A percentile compares a stretch with the other conserved stretches of the same genome.
phyloP scores from a whole-genome alignment of 2,797 vertebrate species.

The Alosa sapidissima region DNA sequence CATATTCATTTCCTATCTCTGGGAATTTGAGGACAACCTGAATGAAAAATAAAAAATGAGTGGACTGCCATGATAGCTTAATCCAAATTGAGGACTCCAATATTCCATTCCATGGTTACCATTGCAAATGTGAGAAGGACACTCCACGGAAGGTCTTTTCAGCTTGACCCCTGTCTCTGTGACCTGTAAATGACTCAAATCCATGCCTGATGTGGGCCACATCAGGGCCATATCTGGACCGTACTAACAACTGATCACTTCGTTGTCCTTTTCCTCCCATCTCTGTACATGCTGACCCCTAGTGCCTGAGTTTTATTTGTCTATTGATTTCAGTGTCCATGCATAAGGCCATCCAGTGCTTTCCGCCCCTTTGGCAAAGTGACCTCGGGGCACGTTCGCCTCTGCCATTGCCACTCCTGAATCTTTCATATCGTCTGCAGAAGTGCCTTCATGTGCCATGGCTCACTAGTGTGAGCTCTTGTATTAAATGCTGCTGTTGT shows the following conservation, averaged over 20 bases:
- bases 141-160: background rate
- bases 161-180: background rate
- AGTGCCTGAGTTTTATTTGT: conserved; percentile 15
- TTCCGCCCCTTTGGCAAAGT: background rate
- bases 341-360: conserved; percentile 25
- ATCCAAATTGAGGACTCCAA: conserved; percentile 8
- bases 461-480: background rate
- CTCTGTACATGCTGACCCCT: background rate
- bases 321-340: conserved; percentile 28
- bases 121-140: background rate
- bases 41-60: background rate
- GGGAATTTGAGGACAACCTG: background rate
- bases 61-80: background rate
- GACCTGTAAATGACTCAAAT: background rate
- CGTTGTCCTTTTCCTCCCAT: background rate
- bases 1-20: conserved; percentile 11
- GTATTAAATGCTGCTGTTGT: background rate
- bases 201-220: background rate
- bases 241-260: background rate
- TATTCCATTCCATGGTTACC: background rate
- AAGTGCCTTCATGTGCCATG: background rate
- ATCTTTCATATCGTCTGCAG: background rate
- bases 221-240: background rate
- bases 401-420: conserved; percentile 27
- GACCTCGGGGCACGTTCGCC: conserved; percentile 18